Conservation (phyloP, 2,888 invertebrate genomes). For the Trichogramma evanescens region DNA sequence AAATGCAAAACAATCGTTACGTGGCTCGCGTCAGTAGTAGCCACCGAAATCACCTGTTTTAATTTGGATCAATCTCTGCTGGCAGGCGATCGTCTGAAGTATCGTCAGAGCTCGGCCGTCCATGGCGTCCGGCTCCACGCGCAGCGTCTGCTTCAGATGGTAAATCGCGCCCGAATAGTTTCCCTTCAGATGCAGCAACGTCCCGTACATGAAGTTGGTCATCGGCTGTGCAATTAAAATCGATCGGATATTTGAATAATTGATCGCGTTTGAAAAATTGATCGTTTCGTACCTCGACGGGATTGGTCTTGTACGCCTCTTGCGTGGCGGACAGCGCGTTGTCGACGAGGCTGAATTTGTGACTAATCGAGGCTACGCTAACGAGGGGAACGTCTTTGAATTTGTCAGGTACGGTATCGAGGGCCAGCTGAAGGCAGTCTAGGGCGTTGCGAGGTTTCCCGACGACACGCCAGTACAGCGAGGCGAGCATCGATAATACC, state of each 20-base stretch:
- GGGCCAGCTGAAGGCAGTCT: conserved; percentile 62
- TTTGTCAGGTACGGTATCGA: conserved; percentile 53
- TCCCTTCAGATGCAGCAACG: conserved; percentile 59
- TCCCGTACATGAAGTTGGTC: conserved; percentile 62
- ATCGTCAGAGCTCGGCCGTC: conserved; percentile 51
- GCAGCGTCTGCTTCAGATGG: conserved; percentile 56
- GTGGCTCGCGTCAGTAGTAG: conserved; percentile 10
- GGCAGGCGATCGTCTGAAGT: conserved; percentile 53
- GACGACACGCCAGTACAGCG: conserved; percentile 70
- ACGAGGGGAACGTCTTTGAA: conserved; percentile 62
- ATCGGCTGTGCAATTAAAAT: conserved; percentile 51
- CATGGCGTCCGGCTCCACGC: conserved; percentile 51
- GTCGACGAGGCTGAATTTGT: conserved; percentile 59
- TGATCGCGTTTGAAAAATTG: background rate
- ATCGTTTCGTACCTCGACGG: conserved; percentile 53
- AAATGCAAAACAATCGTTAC: too few species aligned
- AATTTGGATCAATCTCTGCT: conserved; percentile 30
- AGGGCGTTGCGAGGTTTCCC: conserved; percentile 63
- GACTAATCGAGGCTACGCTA: conserved; percentile 63
- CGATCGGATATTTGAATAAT: background rate
- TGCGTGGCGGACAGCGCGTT: conserved; percentile 58
- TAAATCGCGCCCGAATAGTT: conserved; percentile 58
- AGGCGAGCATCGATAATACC: conserved; percentile 66
- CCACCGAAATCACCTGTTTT: conserved; percentile 24
- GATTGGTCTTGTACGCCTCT: conserved; percentile 57